Base-by-base conservation (phyloP, 2,113 vertebrate genomes). In the Rhodinocichla rosea region DNA sequence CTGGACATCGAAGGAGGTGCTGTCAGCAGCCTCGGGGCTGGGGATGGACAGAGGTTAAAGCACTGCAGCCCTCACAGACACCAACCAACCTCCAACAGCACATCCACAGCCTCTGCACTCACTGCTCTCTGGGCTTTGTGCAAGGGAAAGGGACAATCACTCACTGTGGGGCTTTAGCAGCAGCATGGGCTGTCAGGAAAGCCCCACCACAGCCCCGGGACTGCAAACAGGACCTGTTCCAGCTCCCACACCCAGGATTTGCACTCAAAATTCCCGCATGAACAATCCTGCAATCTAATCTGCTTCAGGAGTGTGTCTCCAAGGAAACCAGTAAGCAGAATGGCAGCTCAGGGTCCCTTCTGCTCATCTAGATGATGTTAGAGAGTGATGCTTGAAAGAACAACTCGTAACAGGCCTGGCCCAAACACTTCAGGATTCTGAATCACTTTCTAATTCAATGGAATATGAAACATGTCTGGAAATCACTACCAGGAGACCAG, bases 1-100 rank as follows among this genome's bases (percentile, higher is more conserved):
- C 96, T 99, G 99, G 75, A 99, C 99, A 59, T 99, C 99, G n/a
- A 99, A 99, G 63, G 99, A 99, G 8, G 99, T 99, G 90, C 98
- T 99, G 95, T 99, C 99, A 13, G 99, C 99, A 56, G 98, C 99
- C 39, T 99, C 99, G 0, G 99, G 99, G 96, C 99, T 99, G 97
- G 92, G 87, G 50, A 74, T 77, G 95, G 93, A 91, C 96, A 82
- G 1, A 56, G 86, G 53, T 87, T 77, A 94, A 10, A 45, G 40
- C 14, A 27, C 52, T 75, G 26, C 53, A 71, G 37, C 73, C 59
- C 39, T n/a, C 67, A 30, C 30, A 2, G 33, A 42, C 71, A 67
- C 86, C 65, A 10, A 30, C 26, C 37, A 22, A 7, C 4, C n/a
- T 26, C 89, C 37, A 33, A 28, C 18, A 7, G 64, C 83, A 37